Conservation (phyloP, 2,113 vertebrate genomes). For the Mormyrus iriodes region DNA sequence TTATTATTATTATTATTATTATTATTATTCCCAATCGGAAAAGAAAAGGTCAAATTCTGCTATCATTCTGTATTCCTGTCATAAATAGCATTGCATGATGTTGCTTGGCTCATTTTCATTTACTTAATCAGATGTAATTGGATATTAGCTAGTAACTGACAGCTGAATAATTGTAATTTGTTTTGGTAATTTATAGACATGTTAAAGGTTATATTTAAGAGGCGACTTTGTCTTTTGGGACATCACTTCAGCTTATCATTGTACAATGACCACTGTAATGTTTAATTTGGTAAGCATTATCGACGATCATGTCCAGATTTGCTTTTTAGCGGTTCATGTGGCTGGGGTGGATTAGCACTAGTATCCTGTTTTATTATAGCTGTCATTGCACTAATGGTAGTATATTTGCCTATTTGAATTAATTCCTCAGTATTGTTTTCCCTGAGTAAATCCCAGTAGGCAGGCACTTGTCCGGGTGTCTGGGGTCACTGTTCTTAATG, state of each 20-base stretch:
- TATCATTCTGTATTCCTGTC: background rate
- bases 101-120: background rate
- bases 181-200: slow-evolving; percentile 14
- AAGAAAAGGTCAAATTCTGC: background rate
- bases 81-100: background rate
- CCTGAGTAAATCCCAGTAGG: slow-evolving; percentile 34
- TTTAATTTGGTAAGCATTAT: slow-evolving; percentile 7
- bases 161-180: background rate
- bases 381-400: slow-evolving; percentile 7
- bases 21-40: background rate
- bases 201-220: slow-evolving; percentile 16
- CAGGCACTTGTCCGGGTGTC: slow-evolving; percentile 22
- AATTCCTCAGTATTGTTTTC: slow-evolving; percentile 15
- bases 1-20: background rate
- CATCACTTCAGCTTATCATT: background rate
- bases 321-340: background rate
- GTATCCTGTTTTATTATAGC: slow-evolving; percentile 15
- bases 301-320: background rate
- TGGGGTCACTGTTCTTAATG: slow-evolving; percentile 9
- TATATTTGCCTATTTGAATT: slow-evolving; percentile 15
- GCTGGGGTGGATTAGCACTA: background rate
- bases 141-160: slow-evolving; percentile 16
- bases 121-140: slow-evolving; percentile 17
- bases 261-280: background rate
- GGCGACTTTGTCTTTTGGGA: background rate